Evolutionary conservation across 1,140 invertebrate species (phyloP).

Genomic region (Harpegnathos saltator): DNA sequence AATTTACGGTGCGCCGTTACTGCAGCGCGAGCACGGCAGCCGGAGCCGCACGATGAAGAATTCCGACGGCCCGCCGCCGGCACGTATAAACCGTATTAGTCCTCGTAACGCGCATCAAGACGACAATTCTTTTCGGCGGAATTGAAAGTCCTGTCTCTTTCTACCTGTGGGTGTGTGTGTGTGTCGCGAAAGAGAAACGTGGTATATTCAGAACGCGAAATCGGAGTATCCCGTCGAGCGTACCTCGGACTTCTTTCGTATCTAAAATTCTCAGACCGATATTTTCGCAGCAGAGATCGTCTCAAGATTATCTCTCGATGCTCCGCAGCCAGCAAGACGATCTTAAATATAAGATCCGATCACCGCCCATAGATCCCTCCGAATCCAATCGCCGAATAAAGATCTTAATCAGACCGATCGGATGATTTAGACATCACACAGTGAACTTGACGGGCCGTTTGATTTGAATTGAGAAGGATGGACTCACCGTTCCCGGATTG

Average conservation of each 20-base stretch:
- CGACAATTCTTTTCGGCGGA: constrained; percentile 13
- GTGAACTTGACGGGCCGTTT: too few species aligned
- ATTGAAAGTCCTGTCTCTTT: not conserved
- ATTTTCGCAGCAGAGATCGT: too few species aligned
- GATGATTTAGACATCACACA: too few species aligned
- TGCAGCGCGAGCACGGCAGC: not conserved
- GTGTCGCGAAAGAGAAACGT: too few species aligned
- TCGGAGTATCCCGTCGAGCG: not conserved
- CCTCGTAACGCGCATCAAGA: constrained; percentile 21
- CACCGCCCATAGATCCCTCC: too few species aligned
- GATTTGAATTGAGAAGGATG: not conserved
- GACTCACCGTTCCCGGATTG: too few species aligned
- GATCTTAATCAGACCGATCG: too few species aligned
- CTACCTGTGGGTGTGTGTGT: too few species aligned
- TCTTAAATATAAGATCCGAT: too few species aligned
- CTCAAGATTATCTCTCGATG: too few species aligned
- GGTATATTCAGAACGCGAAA: not conserved
- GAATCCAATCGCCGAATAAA: too few species aligned
- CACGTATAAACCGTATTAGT: constrained; percentile 46
- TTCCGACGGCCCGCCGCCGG: not conserved
- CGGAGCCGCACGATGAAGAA: constrained; percentile 12
- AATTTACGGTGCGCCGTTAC: constrained; percentile 18
- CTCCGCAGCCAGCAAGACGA: too few species aligned
- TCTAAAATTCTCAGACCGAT: not conserved
- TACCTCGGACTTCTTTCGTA: not conserved